Evolutionary conservation across 2,113 vertebrate genomes (phyloP).

Genomic region (Thinocorus orbignyianus): DNA sequence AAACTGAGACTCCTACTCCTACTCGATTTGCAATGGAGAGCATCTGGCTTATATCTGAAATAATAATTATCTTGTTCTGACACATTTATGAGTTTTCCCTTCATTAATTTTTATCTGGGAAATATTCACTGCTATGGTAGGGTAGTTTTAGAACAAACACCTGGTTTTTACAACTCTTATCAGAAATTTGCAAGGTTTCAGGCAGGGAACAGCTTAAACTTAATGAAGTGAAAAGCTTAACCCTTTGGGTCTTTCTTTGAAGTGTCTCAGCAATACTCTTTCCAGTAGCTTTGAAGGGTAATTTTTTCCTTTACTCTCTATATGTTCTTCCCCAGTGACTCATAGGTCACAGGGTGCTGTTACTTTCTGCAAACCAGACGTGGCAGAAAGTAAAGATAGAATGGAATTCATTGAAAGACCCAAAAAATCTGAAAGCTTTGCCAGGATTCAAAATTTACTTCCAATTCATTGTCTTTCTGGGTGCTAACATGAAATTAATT

Average conservation of each 20-base stretch:
- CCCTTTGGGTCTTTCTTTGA: constrained; percentile 44
- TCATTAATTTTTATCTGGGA: constrained; percentile 76
- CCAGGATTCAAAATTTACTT: background rate
- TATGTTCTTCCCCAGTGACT: background rate
- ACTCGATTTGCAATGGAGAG: constrained; percentile 51
- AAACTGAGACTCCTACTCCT: background rate
- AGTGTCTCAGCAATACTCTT: constrained; percentile 1
- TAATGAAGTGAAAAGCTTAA: constrained; percentile 53
- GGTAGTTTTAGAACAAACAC: constrained; percentile 74
- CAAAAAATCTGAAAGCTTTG: background rate
- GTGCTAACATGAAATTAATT: background rate
- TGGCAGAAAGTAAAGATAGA: background rate
- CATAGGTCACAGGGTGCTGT: background rate
- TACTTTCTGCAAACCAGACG: background rate
- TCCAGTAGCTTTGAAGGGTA: constrained; percentile 30
- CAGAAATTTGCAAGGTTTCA: constrained; percentile 62
- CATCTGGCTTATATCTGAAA: constrained; percentile 66
- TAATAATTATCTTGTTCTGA: constrained; percentile 73
- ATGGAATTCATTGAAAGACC: background rate
- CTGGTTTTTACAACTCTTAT: constrained; percentile 73
- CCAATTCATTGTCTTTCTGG: background rate
- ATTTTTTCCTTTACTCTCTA: background rate
- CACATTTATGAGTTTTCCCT: constrained; percentile 73
- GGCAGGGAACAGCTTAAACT: constrained; percentile 58
- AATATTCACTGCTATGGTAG: constrained; percentile 62